These are phyloP conservation scores for Aporophyla nigra DNA, from an alignment of 2,888 invertebrate species.

Conservation along the genomic window DNA sequence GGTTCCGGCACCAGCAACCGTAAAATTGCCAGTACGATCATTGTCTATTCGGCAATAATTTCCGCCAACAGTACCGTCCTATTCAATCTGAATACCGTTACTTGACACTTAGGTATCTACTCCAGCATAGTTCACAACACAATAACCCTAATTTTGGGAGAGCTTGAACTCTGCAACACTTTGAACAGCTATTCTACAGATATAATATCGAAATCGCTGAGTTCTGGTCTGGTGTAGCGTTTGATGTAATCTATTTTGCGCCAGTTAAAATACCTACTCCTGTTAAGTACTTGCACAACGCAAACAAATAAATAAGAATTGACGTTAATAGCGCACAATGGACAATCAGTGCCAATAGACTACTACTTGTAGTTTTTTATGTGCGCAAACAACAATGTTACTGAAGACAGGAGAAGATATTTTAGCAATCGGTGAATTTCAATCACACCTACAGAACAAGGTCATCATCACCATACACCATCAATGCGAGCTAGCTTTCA, in stretches of 20 bases:
- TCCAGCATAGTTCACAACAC: slow-evolving; percentile 63
- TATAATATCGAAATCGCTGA: slow-evolving; percentile 7
- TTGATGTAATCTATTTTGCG: slow-evolving; percentile 33
- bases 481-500: neutral
- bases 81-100: slow-evolving; percentile 78
- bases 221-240: slow-evolving; percentile 9
- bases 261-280: slow-evolving; percentile 29
- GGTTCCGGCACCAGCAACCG: slow-evolving; percentile 84
- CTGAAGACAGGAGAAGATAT: slow-evolving; percentile 10
- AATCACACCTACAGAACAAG: neutral
- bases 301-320: slow-evolving; percentile 55
- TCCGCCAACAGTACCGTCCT: slow-evolving; percentile 80
- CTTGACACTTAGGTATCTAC: slow-evolving; percentile 67
- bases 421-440: slow-evolving; percentile 3
- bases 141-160: slow-evolving; percentile 54
- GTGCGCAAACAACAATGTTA: slow-evolving; percentile 15
- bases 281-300: slow-evolving; percentile 29
- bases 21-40: slow-evolving; percentile 82
- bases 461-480: neutral
- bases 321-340: slow-evolving; percentile 48
- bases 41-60: slow-evolving; percentile 81
- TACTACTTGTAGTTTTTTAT: slow-evolving; percentile 19
- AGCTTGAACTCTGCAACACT: slow-evolving; percentile 30
- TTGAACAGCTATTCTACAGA: slow-evolving; percentile 19
- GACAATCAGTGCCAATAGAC: slow-evolving; percentile 58